Evolutionary conservation across 2,113 vertebrate genomes (phyloP), one percentile per base, ranked within the genome.

Genomic region (Columbina picui): DNA sequence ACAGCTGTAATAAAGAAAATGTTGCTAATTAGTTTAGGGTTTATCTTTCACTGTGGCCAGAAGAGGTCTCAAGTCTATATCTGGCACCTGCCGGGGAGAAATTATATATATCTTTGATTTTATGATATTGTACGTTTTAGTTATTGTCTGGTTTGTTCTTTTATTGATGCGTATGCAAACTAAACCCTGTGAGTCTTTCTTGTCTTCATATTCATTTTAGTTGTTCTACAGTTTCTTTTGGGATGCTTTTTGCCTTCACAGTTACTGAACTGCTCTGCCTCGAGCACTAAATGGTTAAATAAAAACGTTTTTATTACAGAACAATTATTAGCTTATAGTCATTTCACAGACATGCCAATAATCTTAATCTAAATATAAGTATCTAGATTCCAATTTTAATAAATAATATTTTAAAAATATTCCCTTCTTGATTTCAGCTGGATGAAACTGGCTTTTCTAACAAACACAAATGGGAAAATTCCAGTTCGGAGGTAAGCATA

Each of bases 371-470:
- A 67, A 82, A 55, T 55, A 9, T 22, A 47, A 69, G 11, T 63
- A 53, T 50, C n/a, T 77, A 64, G 26, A 39, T 22, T 5, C 10
- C 14, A 47, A 7, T 68, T 93, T 56, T 84, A 93, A 75, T 49
- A 50, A 84, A 38, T 6, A 63, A 8, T 17, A 15, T 82, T 84
- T 86, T 19, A 29, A 97, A 67, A 63, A n/a, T n/a, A 60, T 87
- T 89, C 92, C 32, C 57, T 91, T 89, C 80, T 94, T 86, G 59
- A 86, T 92, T 98, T 80, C 94, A 99, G 99, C 96, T 99, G 99
- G 99, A 99, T 99, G 99, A 99, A 98, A 97, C 97, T 99, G 98
- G 99, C 99, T 14, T 99, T 99, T 97, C 97, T 99, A 94, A 99
- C 99, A 84, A 99, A 99, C 60, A 98, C 99, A 60, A 99, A 98